Conservation (phyloP, 2,797 vertebrate species). For the Gymnoscopelus braueri region DNA sequence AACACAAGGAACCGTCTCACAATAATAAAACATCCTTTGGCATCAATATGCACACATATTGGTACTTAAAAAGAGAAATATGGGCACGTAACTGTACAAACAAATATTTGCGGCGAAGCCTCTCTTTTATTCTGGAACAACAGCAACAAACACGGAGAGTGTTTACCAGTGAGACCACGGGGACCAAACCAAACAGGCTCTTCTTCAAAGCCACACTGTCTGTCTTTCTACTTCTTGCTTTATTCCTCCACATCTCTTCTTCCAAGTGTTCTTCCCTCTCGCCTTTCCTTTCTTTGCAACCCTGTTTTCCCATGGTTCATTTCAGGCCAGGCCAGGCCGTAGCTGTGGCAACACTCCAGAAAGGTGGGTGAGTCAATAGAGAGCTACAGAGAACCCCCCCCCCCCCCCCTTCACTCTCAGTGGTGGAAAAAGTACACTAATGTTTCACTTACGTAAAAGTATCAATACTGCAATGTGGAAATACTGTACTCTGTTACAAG, state of each 20-base stretch:
- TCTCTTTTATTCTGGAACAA: slow-evolving; percentile 33
- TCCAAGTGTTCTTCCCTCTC: slow-evolving; percentile 28
- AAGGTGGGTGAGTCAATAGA: slow-evolving; percentile 65
- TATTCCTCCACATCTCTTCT: slow-evolving; percentile 20
- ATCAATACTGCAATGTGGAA: no score
- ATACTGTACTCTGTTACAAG: no score
- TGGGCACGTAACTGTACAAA: slow-evolving; percentile 12
- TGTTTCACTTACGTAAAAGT: no score
- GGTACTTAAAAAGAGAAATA: slow-evolving; percentile 2
- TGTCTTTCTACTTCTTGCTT: slow-evolving; percentile 18
- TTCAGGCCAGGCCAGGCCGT: slow-evolving; percentile 54
- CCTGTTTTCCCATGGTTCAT: slow-evolving; percentile 49
- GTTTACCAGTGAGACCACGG: slow-evolving; percentile 29
- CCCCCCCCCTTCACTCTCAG: slow-evolving; percentile 35
- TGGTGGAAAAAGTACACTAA: no score
- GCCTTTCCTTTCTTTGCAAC: slow-evolving; percentile 32
- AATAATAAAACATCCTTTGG: slow-evolving; percentile 35
- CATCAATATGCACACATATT: slow-evolving; percentile 48
- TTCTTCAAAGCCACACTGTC: background rate
- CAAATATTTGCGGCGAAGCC: slow-evolving; percentile 26
- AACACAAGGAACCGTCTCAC: slow-evolving; percentile 51
- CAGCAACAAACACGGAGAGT: slow-evolving; percentile 34
- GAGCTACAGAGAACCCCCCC: slow-evolving; percentile 47
- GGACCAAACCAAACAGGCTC: slow-evolving; percentile 42
- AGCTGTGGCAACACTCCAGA: slow-evolving; percentile 64